A percentile compares a stretch with the other conserved stretches of the same genome.
Evolutionary conservation across 1,140 invertebrate species (phyloP).

Genomic region (Drosophila repletoides): DNA sequence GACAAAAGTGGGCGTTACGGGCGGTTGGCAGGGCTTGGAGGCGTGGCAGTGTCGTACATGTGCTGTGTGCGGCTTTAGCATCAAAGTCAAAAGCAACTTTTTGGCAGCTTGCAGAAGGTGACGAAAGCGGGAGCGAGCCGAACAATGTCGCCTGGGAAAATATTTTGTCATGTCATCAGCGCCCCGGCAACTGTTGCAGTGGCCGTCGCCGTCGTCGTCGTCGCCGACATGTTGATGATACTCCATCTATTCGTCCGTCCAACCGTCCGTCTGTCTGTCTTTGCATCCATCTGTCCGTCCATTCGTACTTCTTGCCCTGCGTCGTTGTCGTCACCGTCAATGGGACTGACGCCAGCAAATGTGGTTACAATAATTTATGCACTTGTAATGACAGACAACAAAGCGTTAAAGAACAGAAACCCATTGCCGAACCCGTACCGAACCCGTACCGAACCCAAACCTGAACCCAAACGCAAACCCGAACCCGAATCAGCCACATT

Average conservation of each 20-base stretch:
- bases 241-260: too few relatives aligned
- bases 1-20: conserved; percentile 17
- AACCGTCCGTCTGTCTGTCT: background rate
- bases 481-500: conserved; percentile 29
- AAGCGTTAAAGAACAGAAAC: conserved; percentile 67
- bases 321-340: conserved; percentile 27
- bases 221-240: conserved; percentile 24
- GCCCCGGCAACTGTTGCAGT: conserved; percentile 61
- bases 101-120: conserved; percentile 10
- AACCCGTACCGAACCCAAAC: conserved; percentile 38
- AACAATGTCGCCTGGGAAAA: conserved; percentile 71
- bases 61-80: conserved; percentile 51
- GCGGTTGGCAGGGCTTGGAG: background rate
- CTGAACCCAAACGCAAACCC: conserved; percentile 28
- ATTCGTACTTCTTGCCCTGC: background rate
- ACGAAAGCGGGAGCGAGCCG: conserved; percentile 3
- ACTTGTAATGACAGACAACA: conserved; percentile 80
- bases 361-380: conserved; percentile 80
- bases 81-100: conserved; percentile 75
- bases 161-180: conserved; percentile 80
- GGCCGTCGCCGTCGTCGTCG: conserved; percentile 34
- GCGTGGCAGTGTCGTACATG: background rate
- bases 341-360: conserved; percentile 65
- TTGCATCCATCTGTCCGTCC: background rate
- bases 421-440: conserved; percentile 18